Conservation (phyloP, 2,888 invertebrate species). For the Margaritifera margaritifera region DNA sequence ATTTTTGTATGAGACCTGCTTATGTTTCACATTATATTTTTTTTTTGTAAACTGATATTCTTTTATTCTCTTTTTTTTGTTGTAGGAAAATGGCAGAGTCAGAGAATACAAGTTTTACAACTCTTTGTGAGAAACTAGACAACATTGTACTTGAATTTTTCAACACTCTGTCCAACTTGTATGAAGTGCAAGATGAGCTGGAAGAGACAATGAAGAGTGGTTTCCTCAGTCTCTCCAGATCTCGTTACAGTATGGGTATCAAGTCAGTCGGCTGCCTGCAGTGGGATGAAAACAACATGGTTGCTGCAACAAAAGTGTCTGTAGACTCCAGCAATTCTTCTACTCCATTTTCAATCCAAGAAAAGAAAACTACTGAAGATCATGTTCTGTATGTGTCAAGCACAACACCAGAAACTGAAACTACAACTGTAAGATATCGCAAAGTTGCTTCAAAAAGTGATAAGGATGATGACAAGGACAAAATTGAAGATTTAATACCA, state of each 20-base stretch:
- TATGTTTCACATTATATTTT: no score
- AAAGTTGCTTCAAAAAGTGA: conserved; percentile 17
- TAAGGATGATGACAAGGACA: conserved; percentile 7
- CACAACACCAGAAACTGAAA: background rate
- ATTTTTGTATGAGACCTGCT: no score
- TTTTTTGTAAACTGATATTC: no score
- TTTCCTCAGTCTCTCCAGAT: conserved; percentile 50
- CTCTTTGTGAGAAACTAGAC: conserved; percentile 43
- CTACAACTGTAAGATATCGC: conserved; percentile 27
- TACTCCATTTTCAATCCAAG: conserved; percentile 2
- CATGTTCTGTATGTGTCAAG: conserved; percentile 3
- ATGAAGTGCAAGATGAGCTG: conserved; percentile 40
- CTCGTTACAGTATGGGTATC: conserved; percentile 61
- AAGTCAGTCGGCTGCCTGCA: conserved; percentile 54
- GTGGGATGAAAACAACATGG: conserved; percentile 51
- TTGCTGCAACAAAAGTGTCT: conserved; percentile 39
- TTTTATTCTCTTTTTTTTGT: no score
- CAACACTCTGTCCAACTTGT: conserved; percentile 35
- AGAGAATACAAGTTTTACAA: conserved; percentile 13
- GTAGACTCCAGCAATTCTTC: background rate
- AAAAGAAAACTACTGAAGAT: conserved; percentile 7
- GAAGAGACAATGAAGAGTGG: conserved; percentile 45
- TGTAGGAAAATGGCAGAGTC: no score
- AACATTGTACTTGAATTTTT: conserved; percentile 45
- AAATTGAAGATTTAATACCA: conserved; percentile 7